These are phyloP conservation scores for Pediacus dermestoides DNA, from an alignment of 2,888 invertebrate genomes.

Conservation along the genomic window DNA sequence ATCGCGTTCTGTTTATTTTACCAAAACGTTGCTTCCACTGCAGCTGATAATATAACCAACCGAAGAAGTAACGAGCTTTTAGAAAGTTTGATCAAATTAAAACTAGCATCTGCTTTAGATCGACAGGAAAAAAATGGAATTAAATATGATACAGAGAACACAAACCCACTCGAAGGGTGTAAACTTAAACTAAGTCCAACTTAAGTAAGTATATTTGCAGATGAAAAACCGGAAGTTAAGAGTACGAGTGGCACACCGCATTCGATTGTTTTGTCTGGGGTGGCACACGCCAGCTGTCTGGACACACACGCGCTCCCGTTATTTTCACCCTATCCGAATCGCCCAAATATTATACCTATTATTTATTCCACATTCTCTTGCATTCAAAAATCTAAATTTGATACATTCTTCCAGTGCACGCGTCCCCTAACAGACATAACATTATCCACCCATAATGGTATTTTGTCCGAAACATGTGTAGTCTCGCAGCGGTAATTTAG, in stretches of 20 bases:
- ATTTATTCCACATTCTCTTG: neutral
- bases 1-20: too few species aligned
- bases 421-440: too few species aligned
- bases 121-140: too few species aligned
- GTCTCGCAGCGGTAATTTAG: too few species aligned
- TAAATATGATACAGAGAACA: too few species aligned
- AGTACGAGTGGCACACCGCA: slow-evolving; percentile 18
- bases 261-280: slow-evolving; percentile 9
- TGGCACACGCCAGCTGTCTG: slow-evolving; percentile 5
- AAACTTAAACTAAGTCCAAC: slow-evolving; percentile 16
- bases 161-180: slow-evolving; percentile 15
- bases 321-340: slow-evolving; percentile 2
- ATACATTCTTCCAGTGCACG: too few species aligned
- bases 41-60: too few species aligned
- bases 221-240: slow-evolving; percentile 21
- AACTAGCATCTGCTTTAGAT: slow-evolving; percentile 18
- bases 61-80: too few species aligned
- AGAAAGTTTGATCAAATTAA: slow-evolving; percentile 20
- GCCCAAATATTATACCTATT: slow-evolving; percentile 1
- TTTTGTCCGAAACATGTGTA: too few species aligned
- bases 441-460: too few species aligned
- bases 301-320: slow-evolving; percentile 1
- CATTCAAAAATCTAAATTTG: too few species aligned
- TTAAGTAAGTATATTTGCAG: slow-evolving; percentile 21
- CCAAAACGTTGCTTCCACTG: too few species aligned